Evolutionary conservation across 1,140 invertebrate genomes (phyloP), one percentile per base, ranked within the genome.

Genomic region (Drosophila pseudoananassae): DNA sequence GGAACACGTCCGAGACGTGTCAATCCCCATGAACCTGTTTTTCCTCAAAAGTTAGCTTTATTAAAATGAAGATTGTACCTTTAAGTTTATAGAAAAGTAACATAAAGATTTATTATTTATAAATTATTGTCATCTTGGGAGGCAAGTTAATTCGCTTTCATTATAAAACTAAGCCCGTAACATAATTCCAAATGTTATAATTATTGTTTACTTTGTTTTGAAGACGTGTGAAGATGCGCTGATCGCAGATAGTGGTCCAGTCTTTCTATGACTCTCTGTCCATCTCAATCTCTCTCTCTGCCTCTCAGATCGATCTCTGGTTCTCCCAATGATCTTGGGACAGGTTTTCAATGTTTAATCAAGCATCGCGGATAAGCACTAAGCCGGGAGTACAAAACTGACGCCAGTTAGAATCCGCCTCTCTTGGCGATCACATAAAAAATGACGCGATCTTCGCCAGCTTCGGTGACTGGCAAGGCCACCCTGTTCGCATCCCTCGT

Each of bases 341-440:
- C 82, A 66, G 81, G 81, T 85, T 87, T 85, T 55, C 40, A 58
- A 59, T 71, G 60, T n/a, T 46, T 50, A 71, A 31, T 46, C 23
- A 57, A 64, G 20, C 65, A 33, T 23, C 40, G 17, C 33, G 43
- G 50, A 63, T 85, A 66, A 73, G 61, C 78, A 60, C 56, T 55
- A 46, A 76, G 46, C 25, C 8, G 25, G 29, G 29, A 20, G 53
- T 40, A 38, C 25, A 50, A 61, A 40, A 38, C 64, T 61, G 55
- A 63, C 76, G 58, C 38, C 46, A 85, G 81, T 85, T 56, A 78
- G 78, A 82, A 71, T 74, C 47, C 27, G 47, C 23, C 47, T 58
- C 53, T 78, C 82, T 46, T 12, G 27, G 50, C 27, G 80, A 50
- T 58, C 59, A 29, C 72, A 17, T 10, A 49, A 49, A 87, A 57